These are phyloP conservation scores for Scaptodrosophila lebanonensis DNA, from an alignment of 1,140 invertebrate species.

Conservation along the genomic window DNA sequence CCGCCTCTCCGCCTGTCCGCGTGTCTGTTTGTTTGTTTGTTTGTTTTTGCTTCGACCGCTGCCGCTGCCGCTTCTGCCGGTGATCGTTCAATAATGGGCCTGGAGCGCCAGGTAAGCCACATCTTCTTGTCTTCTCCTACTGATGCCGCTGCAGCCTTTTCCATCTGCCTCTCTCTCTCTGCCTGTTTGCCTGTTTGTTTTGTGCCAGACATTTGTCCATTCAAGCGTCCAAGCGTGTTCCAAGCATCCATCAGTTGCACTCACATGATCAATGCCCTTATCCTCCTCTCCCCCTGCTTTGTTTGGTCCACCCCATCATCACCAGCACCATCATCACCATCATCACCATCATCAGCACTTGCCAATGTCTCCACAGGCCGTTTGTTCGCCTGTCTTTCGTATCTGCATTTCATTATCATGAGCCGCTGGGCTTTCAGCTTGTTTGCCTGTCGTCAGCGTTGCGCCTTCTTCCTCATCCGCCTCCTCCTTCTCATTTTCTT, in stretches of 20 bases:
- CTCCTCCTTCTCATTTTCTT: too few relatives aligned
- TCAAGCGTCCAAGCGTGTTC: constrained; percentile 1
- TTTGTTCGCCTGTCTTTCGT: constrained; percentile 28
- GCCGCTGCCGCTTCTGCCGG: constrained; percentile 5
- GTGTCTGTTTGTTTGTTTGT: constrained; percentile 29
- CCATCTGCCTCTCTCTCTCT: constrained; percentile 10
- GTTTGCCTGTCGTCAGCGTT: constrained; percentile 6
- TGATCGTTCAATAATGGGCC: constrained; percentile 53
- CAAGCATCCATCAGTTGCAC: constrained; percentile 22
- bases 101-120: constrained; percentile 67
- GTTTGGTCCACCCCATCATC: too few relatives aligned
- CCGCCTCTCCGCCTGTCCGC: constrained; percentile 39
- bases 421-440: constrained; percentile 45
- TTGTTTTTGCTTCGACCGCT: constrained; percentile 29
- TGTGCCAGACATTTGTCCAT: constrained; percentile 36
- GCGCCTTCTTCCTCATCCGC: too few relatives aligned
- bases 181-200: constrained; percentile 3
- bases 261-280: neutral
- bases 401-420: constrained; percentile 55
- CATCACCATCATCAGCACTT: too few relatives aligned
- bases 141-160: neutral
- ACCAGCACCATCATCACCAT: too few relatives aligned
- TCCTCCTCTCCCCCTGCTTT: neutral
- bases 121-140: constrained; percentile 29
- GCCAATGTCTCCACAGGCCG: too few relatives aligned